Evolutionary conservation across 1,140 invertebrate species (phyloP), one percentile per base, ranked within the genome.

Genomic region (Drosophila carrolli): DNA sequence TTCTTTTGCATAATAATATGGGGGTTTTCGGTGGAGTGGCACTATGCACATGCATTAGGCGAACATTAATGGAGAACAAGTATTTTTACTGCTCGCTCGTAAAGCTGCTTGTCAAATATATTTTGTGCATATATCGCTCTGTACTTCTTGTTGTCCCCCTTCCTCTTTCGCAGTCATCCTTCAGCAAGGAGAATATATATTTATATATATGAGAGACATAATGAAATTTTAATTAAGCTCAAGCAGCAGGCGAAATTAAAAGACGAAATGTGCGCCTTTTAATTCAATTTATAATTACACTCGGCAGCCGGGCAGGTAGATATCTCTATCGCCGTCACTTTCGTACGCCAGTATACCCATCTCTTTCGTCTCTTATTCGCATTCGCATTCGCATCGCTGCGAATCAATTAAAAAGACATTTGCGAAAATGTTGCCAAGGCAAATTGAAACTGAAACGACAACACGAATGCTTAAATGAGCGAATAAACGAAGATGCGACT

Each of bases 221-320:
- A 86, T 86, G 83, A 73, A 85, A 86, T 86, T 88, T 86, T 86
- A 88, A 88, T 88, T 83, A 88, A 88, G 83, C 67, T 46, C 78
- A 76, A 84, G 77, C 73, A 83, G 56, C 48, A 63, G 65, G 75
- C 67, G 76, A 62, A 76, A 72, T 84, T 65, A 75, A 74, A 83
- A 79, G 75, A 72, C 65, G 83, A 71, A 78, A 78, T 72, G 83
- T 62, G 62, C 75, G 83, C 67, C 83, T 79, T 86, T 86, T 88
- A 88, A 86, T 86, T 88, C 83, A 86, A 83, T 86, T 86, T 86
- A 86, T 86, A 86, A 88, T 86, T 88, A 76, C 83, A 75, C 62
- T 63, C 78, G 44, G 53, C 48, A 61, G 44, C 16, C 48, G 55
- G 19, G 38, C 29, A 37, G 37, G 66, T 59, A 57, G 43, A 32